phyloP scores from a whole-genome alignment of 2,113 vertebrate genomes.

The Apaloderma vittatum region DNA sequence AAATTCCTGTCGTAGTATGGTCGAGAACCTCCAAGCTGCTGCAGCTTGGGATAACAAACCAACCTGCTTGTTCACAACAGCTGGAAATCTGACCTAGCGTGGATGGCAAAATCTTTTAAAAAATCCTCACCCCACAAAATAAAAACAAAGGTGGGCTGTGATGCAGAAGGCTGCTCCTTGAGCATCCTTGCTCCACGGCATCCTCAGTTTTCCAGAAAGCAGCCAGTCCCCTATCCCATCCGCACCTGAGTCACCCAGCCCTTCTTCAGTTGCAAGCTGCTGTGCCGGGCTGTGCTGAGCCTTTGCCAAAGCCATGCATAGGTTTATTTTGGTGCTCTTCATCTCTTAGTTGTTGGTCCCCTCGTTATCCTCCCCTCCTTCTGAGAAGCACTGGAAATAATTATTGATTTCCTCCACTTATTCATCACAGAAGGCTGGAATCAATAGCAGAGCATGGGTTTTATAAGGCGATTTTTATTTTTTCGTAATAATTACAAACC shows the following conservation, averaged over 20 bases:
- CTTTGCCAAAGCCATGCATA: neutral
- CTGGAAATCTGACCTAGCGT: neutral
- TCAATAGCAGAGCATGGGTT: neutral
- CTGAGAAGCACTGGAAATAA: neutral
- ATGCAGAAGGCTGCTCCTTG: neutral
- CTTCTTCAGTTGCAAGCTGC: neutral
- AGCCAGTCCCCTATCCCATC: rapidly evolving
- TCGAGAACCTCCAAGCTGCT: neutral
- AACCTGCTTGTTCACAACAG: neutral
- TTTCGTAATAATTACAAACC: neutral
- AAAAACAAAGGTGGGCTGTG: neutral
- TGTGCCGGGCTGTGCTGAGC: neutral
- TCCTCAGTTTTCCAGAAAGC: neutral
- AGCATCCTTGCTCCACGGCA: neutral
- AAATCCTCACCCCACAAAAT: neutral
- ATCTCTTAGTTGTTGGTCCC: neutral
- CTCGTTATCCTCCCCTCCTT: neutral
- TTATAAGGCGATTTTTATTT: neutral
- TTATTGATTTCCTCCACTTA: conserved; percentile 40
- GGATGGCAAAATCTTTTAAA: neutral
- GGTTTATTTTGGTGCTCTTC: neutral
- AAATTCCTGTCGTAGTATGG: neutral
- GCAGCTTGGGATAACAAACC: neutral
- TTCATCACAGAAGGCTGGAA: neutral
- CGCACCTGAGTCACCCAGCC: neutral